Conservation (phyloP, 2,888 invertebrate species). For the Athripsodes cinereus region DNA sequence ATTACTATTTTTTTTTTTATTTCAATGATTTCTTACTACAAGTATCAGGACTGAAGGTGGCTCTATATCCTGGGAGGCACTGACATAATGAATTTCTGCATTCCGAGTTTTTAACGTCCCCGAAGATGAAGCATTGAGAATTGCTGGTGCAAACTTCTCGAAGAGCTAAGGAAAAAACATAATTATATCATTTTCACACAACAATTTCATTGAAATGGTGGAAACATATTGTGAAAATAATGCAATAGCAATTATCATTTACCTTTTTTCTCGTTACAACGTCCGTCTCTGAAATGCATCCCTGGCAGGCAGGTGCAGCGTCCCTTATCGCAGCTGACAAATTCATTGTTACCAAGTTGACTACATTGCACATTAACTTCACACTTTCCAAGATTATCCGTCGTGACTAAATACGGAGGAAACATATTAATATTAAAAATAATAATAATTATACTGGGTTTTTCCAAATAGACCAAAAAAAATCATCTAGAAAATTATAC, state of each 20-base stretch:
- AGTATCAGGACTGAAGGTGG: neutral
- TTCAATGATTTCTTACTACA: constrained; percentile 8
- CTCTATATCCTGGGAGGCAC: neutral
- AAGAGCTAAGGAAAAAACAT: neutral
- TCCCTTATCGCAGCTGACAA: neutral
- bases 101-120: neutral
- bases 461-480: too few species aligned
- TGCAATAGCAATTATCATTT: neutral
- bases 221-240: too few species aligned
- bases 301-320: neutral
- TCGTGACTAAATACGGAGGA: neutral
- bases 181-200: too few species aligned
- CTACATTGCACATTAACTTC: neutral
- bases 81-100: constrained; percentile 5
- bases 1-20: too few species aligned
- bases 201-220: too few species aligned
- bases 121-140: neutral
- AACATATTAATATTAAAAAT: too few species aligned
- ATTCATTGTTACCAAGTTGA: neutral
- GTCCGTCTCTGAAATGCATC: neutral
- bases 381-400: neutral
- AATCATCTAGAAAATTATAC: too few species aligned
- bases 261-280: neutral
- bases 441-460: too few species aligned
- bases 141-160: neutral